Conservation (phyloP, 2,888 invertebrate species). For the Pharmacophagus antenor region DNA sequence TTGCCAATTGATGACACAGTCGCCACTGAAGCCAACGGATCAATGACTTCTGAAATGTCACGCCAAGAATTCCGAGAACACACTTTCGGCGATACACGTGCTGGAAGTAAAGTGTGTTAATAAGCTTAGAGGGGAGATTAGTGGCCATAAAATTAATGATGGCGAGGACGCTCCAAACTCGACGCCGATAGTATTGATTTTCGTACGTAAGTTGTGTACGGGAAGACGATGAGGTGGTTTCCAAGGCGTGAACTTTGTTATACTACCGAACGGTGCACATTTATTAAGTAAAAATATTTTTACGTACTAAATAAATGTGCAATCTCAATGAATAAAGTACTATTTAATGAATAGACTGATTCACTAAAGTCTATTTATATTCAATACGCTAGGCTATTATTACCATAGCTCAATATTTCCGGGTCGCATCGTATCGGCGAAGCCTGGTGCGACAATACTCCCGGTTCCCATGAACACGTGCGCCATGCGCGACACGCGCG, state of each 20-base stretch:
- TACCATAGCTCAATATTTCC: constrained; percentile 14
- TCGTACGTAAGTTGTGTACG: constrained; percentile 12
- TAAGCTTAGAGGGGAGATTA: constrained; percentile 31
- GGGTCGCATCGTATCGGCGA: constrained; percentile 6
- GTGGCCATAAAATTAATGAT: constrained; percentile 27
- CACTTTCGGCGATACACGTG: constrained; percentile 33
- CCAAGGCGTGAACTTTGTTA: background rate
- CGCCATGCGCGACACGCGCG: constrained; percentile 28
- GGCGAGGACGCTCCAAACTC: constrained; percentile 9
- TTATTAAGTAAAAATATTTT: background rate
- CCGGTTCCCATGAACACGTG: no score
- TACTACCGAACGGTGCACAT: background rate
- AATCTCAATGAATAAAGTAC: background rate
- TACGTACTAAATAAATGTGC: no score
- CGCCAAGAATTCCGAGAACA: constrained; percentile 33
- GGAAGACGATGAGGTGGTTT: background rate
- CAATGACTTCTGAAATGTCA: constrained; percentile 38
- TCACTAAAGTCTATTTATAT: background rate
- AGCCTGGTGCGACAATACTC: constrained; percentile 12
- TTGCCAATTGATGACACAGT: constrained; percentile 34
- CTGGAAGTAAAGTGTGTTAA: constrained; percentile 28
- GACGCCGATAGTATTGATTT: constrained; percentile 26
- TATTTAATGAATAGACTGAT: background rate
- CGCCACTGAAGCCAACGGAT: constrained; percentile 33
- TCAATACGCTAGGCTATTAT: constrained; percentile 9